A percentile compares a stretch with the other conserved stretches of the same genome.
Evolutionary conservation across 2,888 invertebrate genomes (phyloP).

Genomic region (Bhutanitis thaidina): DNA sequence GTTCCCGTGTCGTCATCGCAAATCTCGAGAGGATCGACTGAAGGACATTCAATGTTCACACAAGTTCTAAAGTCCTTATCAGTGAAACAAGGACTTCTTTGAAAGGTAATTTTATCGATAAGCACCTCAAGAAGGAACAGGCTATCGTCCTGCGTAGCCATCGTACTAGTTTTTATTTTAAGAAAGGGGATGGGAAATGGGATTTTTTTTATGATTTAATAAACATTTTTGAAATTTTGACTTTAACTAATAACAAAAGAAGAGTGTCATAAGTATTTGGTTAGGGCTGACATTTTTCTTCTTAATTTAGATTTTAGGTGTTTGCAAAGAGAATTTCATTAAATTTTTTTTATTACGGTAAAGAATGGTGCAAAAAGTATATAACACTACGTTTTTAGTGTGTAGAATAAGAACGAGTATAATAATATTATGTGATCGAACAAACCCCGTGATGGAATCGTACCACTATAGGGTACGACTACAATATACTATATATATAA

Average conservation of each 20-base stretch:
- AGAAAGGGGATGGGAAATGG: conserved; percentile 56
- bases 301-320: no score
- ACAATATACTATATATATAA: no score
- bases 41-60: conserved; percentile 80
- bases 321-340: no score
- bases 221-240: conserved; percentile 33
- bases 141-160: conserved; percentile 75
- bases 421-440: no score
- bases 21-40: conserved; percentile 80
- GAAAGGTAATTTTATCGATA: conserved; percentile 72
- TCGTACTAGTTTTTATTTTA: conserved; percentile 23
- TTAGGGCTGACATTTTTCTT: no score
- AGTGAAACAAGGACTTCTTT: conserved; percentile 62
- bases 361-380: no score
- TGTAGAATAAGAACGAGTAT: no score
- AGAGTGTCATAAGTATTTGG: neutral
- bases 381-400: no score
- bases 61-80: conserved; percentile 78
- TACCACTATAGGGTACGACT: no score
- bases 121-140: conserved; percentile 83
- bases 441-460: no score
- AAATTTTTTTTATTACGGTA: no score
- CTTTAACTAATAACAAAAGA: conserved; percentile 27
- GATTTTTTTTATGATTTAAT: conserved; percentile 30
- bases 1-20: conserved; percentile 79